phyloP scores from a whole-genome alignment of 2,113 vertebrate species.

The Mixornis gularis region DNA sequence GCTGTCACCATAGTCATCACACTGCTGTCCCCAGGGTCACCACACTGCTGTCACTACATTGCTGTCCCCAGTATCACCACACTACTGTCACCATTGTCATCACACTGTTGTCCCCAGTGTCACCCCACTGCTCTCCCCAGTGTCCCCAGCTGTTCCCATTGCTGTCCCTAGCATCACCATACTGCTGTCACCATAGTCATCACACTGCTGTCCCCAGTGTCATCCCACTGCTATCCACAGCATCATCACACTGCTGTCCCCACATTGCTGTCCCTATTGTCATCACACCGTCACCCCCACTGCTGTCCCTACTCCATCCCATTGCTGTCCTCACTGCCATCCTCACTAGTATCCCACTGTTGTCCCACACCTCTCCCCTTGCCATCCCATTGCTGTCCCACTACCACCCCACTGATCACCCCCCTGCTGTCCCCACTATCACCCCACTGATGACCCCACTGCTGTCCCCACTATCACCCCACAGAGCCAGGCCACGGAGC shows the following conservation, averaged over 20 bases:
- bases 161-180: accelerated
- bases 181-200: accelerated
- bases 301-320: no score
- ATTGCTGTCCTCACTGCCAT: no score
- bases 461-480: background rate
- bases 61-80: accelerated
- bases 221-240: no score
- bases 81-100: accelerated
- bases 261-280: no score
- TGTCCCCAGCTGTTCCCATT: background rate
- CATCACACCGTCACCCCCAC: no score
- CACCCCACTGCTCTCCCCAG: background rate
- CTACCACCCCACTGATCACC: no score
- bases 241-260: no score
- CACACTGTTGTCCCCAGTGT: accelerated
- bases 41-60: no score
- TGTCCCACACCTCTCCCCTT: no score
- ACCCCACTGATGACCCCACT: background rate
- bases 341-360: no score
- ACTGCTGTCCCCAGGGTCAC: accelerated
- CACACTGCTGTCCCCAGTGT: background rate
- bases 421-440: background rate
- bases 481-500: background rate
- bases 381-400: no score
- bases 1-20: background rate